Conservation (phyloP, 2,797 vertebrate species). For the Pantherophis vulpinus region DNA sequence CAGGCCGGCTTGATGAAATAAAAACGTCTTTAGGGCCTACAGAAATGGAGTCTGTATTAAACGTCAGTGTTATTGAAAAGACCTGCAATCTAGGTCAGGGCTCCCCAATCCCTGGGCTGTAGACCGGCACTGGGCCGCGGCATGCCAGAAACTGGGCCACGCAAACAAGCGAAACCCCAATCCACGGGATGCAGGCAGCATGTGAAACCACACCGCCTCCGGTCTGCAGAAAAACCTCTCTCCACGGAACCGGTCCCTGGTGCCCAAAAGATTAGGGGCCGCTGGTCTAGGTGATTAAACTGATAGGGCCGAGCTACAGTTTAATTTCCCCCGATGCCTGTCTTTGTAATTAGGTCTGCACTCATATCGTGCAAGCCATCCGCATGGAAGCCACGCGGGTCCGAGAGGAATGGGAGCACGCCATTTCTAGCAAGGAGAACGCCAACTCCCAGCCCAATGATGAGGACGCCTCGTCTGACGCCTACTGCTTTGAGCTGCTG, state of each 20-base stretch:
- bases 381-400: conserved; percentile 98
- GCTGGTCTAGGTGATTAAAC: not conserved
- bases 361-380: conserved; percentile 98
- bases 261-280: not conserved
- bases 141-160: not conserved
- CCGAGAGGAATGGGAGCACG: conserved; percentile 98
- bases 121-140: fast-evolving
- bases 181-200: not conserved
- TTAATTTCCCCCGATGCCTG: not conserved
- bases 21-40: too few relatives aligned
- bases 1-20: too few relatives aligned
- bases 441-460: conserved; percentile 97
- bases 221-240: not conserved
- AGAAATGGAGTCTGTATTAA: not conserved
- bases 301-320: not conserved
- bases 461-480: conserved; percentile 93
- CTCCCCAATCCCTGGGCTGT: not conserved
- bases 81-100: not conserved
- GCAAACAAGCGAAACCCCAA: not conserved
- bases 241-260: not conserved
- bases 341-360: conserved; percentile 82
- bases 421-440: conserved; percentile 98
- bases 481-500: conserved; percentile 97
- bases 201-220: fast-evolving
- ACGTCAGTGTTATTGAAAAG: fast-evolving